Base-by-base conservation (phyloP, 2,888 invertebrate genomes). In the Sinotaia quadrata region DNA sequence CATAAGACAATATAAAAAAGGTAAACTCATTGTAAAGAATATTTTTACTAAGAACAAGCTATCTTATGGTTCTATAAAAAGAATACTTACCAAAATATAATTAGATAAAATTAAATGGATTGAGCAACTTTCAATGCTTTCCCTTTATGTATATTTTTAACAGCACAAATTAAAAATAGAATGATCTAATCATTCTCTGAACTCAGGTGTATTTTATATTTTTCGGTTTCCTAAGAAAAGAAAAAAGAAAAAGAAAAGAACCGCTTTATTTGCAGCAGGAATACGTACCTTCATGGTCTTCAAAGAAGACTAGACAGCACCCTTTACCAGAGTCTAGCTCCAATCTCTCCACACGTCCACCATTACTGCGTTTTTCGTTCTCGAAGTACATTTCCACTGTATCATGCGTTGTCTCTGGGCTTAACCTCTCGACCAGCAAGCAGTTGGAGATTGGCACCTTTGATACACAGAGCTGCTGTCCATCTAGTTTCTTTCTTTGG, bases 401-500 rank as follows among this genome's bases (percentile, higher is more conserved):
- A 37, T 57, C 57, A 12, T 57, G 36, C 0, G 34, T 57, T 1
- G 57, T 57, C n/a, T 21, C 33, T 15, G 27, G 31, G 5, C 57
- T 34, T 15, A 57, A 21, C 36, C 36, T 57, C 34, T 57, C 57
- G 18, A 57, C 36, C 36, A 34, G 57, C 34, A 57, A 21, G 57
- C 57, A 57, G 33, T 57, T 57, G 2, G 57, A 57, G 34, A 57
- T 36, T 10, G 57, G 57, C 8, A 57, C 57, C 36, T 36, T 57
- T 34, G 34, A 57, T 2, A 57, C 57, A 18, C 5, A 18, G 10
- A 37, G 57, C 1, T 57, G 18, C n/a, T 37, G 15, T 31, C 33
- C 33, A 27, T 57, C 57, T n/a, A 57, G 33, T 18, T 7, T 2
- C n/a, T 21, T 33, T 31, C 31, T 36, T 18, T 18, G n/a, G 21